Conservation (phyloP, 2,113 vertebrate species). For the Callocephalon fimbriatum region DNA sequence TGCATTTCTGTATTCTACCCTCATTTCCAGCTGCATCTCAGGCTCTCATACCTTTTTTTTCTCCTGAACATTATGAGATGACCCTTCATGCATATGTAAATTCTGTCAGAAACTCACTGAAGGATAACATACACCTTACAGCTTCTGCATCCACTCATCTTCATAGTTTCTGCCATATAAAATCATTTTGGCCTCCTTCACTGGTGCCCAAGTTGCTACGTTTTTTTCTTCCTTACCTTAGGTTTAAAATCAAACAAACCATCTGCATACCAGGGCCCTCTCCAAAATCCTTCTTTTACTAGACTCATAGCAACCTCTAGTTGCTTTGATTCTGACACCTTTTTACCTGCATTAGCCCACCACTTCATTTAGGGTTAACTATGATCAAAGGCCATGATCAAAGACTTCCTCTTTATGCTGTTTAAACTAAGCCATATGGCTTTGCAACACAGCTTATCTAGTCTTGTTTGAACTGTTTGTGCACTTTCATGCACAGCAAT, state of each 20-base stretch:
- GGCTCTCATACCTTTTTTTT: slow-evolving; percentile 1
- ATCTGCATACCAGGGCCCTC: slow-evolving; percentile 26
- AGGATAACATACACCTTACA: slow-evolving; percentile 53
- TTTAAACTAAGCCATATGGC: slow-evolving; percentile 71
- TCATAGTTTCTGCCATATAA: slow-evolving; percentile 15
- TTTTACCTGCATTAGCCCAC: slow-evolving; percentile 50
- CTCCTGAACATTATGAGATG: slow-evolving; percentile 45
- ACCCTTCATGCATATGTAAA: slow-evolving; percentile 67
- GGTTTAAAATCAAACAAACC: slow-evolving; percentile 3
- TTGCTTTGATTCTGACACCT: slow-evolving; percentile 62
- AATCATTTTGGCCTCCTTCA: slow-evolving; percentile 13
- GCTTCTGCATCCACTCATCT: slow-evolving; percentile 36
- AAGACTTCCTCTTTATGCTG: slow-evolving; percentile 59
- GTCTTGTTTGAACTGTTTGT: slow-evolving; percentile 66
- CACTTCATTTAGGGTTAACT: slow-evolving; percentile 64
- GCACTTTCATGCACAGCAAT: slow-evolving; percentile 27
- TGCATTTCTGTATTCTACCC: not conserved
- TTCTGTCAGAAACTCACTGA: slow-evolving; percentile 69
- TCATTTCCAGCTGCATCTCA: slow-evolving; percentile 52
- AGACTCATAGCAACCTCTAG: not conserved
- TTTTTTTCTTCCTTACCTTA: not conserved
- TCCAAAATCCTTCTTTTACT: slow-evolving; percentile 19
- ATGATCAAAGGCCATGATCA: slow-evolving; percentile 71
- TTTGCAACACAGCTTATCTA: slow-evolving; percentile 67
- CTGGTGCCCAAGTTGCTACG: not conserved